Percentiles rank a stretch among this genome's conserved stretches.
Conservation (phyloP, 2,797 vertebrate species). For the Chloroceryle inda region DNA sequence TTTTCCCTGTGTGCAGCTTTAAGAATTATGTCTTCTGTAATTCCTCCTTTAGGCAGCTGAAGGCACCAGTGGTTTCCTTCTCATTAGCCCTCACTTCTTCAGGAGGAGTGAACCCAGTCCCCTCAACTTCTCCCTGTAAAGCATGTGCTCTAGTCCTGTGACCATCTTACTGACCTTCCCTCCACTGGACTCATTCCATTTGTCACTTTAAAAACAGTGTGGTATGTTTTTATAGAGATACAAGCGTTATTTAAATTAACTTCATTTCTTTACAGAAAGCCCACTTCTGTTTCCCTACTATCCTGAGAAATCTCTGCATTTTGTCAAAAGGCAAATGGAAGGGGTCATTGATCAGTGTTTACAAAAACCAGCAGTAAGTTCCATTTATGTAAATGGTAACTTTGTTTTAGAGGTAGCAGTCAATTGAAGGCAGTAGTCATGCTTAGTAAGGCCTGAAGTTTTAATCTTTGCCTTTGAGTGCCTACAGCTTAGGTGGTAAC, state of each 20-base stretch:
- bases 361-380: slow-evolving; percentile 94
- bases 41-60: not conserved
- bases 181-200: not conserved
- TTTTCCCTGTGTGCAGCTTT: not conserved
- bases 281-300: slow-evolving; percentile 94
- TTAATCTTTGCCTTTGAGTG: not conserved
- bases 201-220: not conserved
- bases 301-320: slow-evolving; percentile 95
- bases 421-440: not conserved
- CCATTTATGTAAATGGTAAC: not conserved
- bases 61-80: not conserved
- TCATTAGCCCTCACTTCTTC: not conserved
- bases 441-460: not conserved
- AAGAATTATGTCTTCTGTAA: not conserved
- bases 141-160: not conserved
- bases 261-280: slow-evolving; percentile 85
- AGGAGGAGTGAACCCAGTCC: not conserved
- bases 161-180: not conserved
- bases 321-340: slow-evolving; percentile 96
- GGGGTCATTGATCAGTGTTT: slow-evolving; percentile 91
- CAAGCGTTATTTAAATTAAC: not conserved
- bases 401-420: not conserved
- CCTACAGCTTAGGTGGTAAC: not conserved
- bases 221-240: not conserved
- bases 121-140: not conserved